Evolutionary conservation across 2,113 vertebrate genomes (phyloP), one percentile per base, ranked within the genome.

Genomic region (Amazona vittata): DNA sequence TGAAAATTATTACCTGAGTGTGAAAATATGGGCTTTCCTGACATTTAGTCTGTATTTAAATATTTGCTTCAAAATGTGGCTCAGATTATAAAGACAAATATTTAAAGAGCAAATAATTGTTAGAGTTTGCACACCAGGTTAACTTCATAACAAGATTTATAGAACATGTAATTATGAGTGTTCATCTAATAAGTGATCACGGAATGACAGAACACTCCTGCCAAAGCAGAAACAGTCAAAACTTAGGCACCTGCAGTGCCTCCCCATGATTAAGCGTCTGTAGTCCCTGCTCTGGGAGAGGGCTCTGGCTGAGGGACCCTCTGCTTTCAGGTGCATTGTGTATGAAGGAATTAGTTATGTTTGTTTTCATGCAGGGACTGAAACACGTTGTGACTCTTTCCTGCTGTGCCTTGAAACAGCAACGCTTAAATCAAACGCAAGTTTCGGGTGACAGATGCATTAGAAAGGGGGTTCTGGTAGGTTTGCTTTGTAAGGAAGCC

Each of bases 361-460:
- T 22, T 73, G 12, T 55, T 78, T 55, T 26, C 53, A n/a, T 0
- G 19, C 44, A 29, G 20, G 15, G 4, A 25, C 6, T 11, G 4
- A 43, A 63, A 26, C 1, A 0, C 10, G 5, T 5, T 20, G 15
- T 46, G 20, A 22, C 15, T 75, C 20, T 67, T 86, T 52, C 29
- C 55, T 68, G 12, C 35, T 3, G 5, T 37, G 29, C 12, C 50
- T 67, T 33, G 46, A 80, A 62, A 71, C 4, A 33, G 59, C 1
- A 5, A 65, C 22, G 35, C n/a, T 64, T 18, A 55, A 57, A 55
- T 43, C 41, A 46, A 39, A 53, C 8, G 7, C 0, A 10, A 70
- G 41, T 64, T 64, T 70, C 0, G 1, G 18, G 49, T 26, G 65
- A 37, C 2, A 59, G 26, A 25, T 0, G 8, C 12, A 1, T 49